Base-by-base conservation (phyloP, 30 jellyfish, hydroid and myxozoan species). In the Sanderia malayensis region DNA sequence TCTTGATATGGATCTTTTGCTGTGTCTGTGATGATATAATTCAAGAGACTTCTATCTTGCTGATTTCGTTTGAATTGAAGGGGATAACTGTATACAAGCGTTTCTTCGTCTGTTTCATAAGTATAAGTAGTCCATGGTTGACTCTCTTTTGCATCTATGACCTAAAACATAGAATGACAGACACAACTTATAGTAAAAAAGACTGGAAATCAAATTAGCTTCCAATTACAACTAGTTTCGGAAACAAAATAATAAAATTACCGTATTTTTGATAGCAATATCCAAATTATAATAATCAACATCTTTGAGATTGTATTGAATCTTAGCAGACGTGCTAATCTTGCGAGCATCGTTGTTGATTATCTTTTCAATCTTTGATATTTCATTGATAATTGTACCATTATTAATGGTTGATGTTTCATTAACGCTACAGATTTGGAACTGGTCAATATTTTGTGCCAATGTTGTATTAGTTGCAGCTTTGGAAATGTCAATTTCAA, bases 91-190 rank as follows among this genome's bases (percentile, higher is more conserved):
- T 0, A 4, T 22, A 66, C 28, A 15, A 66, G 7, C 32, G 27
- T 33, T 49, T 66, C 53, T 2, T 37, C 79, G n/a, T 41, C 63
- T 19, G 79, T 66, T 31, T 37, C 79, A 17, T 66, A 66, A 28
- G 64, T 66, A 21, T 13, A 41, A 1, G 24, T 37, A 66, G 20
- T 4, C 79, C 79, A 66, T n/a, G 63, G 37, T 0, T 33, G 46
- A 25, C 1, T 30, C 57, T 63, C 28, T 7, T 30, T 44, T 46
- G 34, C 21, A 66, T 66, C 79, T 23, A 66, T 19, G 32, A 66
- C 41, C 79, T 66, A 24, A 66, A 18, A 19, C 32, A 15, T 10
- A 37, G 0, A 31, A 59, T 41, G 8, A 8, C 55, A 41, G 55
- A 6, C 55, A 41, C 8, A 41, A 41, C 55, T 41, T 41, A 6